phyloP scores from a whole-genome alignment of 2,888 invertebrate species.

The Drosophila merina region DNA sequence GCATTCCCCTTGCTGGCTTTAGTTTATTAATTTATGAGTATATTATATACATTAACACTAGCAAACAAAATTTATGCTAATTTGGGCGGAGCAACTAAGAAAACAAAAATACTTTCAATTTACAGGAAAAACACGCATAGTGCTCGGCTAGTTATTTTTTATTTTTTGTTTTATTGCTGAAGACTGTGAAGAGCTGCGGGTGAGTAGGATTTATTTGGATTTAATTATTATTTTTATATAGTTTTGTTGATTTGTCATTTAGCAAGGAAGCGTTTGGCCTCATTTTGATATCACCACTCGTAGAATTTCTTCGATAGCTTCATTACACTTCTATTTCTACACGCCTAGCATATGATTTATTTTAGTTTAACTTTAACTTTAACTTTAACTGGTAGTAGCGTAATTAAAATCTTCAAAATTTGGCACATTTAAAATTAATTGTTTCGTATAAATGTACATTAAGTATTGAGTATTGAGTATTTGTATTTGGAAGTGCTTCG shows the following conservation, averaged over 20 bases:
- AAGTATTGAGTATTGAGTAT: constrained; percentile 76
- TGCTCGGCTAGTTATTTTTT: constrained; percentile 15
- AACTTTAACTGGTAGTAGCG: constrained; percentile 37
- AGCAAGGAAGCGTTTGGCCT: constrained; percentile 75
- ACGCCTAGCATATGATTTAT: constrained; percentile 29
- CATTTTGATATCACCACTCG: constrained; percentile 76
- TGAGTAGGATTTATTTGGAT: constrained; percentile 7
- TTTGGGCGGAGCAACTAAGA: constrained; percentile 56
- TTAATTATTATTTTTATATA: constrained; percentile 2
- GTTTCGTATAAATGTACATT: constrained; percentile 52
- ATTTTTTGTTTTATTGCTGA: not conserved
- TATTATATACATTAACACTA: constrained; percentile 48
- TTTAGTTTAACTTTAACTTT: constrained; percentile 31
- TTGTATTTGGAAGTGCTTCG: constrained; percentile 72
- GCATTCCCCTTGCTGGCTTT: constrained; percentile 39
- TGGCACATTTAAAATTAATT: constrained; percentile 80
- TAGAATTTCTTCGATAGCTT: constrained; percentile 70
- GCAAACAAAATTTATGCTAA: constrained; percentile 52
- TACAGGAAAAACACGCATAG: constrained; percentile 58
- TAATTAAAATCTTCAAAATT: constrained; percentile 56
- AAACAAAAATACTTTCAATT: constrained; percentile 59
- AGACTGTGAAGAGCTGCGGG: constrained; percentile 22
- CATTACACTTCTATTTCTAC: constrained; percentile 54
- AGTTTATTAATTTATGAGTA: constrained; percentile 12
- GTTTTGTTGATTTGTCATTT: constrained; percentile 14